Conservation (phyloP, 2,113 vertebrate species). For the Theristicus caerulescens region DNA sequence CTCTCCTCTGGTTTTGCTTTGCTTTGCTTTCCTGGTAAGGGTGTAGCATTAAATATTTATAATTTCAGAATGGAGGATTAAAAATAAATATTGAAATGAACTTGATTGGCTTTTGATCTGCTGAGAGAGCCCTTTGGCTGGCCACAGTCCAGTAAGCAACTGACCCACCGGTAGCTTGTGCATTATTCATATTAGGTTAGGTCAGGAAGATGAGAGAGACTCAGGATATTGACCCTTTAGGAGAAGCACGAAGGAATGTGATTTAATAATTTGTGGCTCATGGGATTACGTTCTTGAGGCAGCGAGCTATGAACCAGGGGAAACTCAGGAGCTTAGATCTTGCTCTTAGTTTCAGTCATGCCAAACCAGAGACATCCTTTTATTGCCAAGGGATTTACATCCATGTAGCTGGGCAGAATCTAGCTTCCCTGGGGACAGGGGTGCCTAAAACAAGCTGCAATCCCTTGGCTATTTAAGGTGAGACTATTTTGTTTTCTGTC, state of each 20-base stretch:
- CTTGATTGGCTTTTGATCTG: constrained; percentile 54
- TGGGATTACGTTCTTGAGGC: not conserved
- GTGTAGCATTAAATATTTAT: constrained; percentile 55
- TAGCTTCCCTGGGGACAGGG: not conserved
- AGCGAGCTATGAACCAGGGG: not conserved
- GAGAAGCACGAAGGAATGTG: not conserved
- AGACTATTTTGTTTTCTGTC: not conserved
- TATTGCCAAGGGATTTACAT: not conserved
- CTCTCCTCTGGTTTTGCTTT: not conserved
- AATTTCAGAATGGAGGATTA: constrained; percentile 6
- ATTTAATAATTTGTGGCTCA: not conserved
- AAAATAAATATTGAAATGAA: constrained; percentile 67
- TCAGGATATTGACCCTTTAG: not conserved
- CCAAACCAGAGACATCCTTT: not conserved
- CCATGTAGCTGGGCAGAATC: not conserved
- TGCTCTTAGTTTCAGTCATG: not conserved
- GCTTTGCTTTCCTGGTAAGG: constrained; percentile 14
- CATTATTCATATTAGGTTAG: constrained; percentile 29
- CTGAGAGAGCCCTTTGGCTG: constrained; percentile 36
- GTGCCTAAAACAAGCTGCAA: not conserved
- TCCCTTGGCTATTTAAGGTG: not conserved
- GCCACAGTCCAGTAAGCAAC: not conserved
- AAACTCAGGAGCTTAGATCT: not conserved
- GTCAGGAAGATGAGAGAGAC: constrained; percentile 19
- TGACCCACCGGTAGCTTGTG: not conserved